A percentile compares a stretch with the other conserved stretches of the same genome.
phyloP scores from a whole-genome alignment of 2,797 vertebrate genomes.

The Cheracebus regulus region DNA sequence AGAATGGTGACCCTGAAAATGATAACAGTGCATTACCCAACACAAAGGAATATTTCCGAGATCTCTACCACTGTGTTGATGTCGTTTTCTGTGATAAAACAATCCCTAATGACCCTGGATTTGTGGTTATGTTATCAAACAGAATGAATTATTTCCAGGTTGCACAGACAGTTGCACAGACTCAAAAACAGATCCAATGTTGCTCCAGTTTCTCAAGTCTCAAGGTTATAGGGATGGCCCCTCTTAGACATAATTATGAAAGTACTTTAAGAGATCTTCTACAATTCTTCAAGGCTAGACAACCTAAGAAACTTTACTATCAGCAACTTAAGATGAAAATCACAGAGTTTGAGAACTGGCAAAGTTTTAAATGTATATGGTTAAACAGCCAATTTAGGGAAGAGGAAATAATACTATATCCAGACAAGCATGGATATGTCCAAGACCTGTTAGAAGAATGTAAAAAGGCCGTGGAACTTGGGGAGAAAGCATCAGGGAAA shows the following conservation, averaged over 20 bases:
- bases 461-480: conserved; percentile 98
- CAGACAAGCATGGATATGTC: conserved; percentile 99
- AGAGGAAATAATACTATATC: conserved; percentile 99
- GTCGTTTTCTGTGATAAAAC: conserved; percentile 99
- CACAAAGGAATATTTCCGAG: conserved; percentile 98
- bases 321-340: conserved; percentile 99
- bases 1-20: conserved; percentile 98
- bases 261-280: conserved; percentile 98
- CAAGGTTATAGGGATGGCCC: conserved; percentile 99
- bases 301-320: conserved; percentile 99
- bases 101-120: conserved; percentile 98
- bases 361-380: conserved; percentile 99
- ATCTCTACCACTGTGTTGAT: conserved; percentile 97
- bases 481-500: conserved; percentile 98
- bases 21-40: conserved; percentile 97
- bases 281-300: conserved; percentile 99
- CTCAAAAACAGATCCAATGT: conserved; percentile 98
- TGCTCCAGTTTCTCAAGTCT: conserved; percentile 99
- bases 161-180: conserved; percentile 98
- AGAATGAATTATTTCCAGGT: conserved; percentile 99
- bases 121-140: conserved; percentile 98
- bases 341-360: conserved; percentile 99
- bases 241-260: conserved; percentile 99
- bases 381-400: conserved; percentile 99
- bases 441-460: conserved; percentile 99